phyloP scores from a whole-genome alignment of 2,113 vertebrate genomes.

The Circaetus gallicus region DNA sequence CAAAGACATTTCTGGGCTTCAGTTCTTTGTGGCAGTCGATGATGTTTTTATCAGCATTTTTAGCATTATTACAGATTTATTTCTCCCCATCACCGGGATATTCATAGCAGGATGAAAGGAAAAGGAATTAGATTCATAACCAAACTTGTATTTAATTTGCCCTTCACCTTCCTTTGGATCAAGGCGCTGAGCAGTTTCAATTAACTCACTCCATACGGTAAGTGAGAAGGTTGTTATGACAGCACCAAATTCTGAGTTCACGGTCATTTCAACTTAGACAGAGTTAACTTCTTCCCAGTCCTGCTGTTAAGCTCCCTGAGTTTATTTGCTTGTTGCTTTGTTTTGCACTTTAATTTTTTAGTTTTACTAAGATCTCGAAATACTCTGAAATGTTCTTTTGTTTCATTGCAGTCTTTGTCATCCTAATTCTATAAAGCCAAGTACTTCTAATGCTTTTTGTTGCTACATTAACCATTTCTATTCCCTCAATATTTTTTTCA shows the following conservation, averaged over 20 bases:
- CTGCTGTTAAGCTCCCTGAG: neutral
- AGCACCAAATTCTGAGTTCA: neutral
- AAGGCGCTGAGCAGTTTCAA: neutral
- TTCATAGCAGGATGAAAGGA: neutral
- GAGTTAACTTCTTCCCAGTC: neutral
- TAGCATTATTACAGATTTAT: neutral
- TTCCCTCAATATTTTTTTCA: neutral
- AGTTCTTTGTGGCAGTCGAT: neutral
- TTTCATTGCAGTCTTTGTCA: neutral
- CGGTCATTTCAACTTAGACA: neutral
- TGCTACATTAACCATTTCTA: neutral
- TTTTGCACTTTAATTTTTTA: neutral
- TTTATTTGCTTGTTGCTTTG: neutral
- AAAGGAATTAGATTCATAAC: neutral
- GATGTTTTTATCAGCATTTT: neutral
- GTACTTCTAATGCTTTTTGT: neutral
- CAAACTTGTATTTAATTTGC: neutral
- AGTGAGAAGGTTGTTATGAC: neutral
- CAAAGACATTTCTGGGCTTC: neutral
- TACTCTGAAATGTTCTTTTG: neutral
- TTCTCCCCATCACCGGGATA: neutral
- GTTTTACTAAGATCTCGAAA: neutral
- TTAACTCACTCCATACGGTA: rapidly evolving
- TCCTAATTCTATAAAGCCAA: neutral
- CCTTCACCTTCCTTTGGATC: neutral